Conservation (phyloP, 2,888 invertebrate species). For the Harpalus rubripes region DNA sequence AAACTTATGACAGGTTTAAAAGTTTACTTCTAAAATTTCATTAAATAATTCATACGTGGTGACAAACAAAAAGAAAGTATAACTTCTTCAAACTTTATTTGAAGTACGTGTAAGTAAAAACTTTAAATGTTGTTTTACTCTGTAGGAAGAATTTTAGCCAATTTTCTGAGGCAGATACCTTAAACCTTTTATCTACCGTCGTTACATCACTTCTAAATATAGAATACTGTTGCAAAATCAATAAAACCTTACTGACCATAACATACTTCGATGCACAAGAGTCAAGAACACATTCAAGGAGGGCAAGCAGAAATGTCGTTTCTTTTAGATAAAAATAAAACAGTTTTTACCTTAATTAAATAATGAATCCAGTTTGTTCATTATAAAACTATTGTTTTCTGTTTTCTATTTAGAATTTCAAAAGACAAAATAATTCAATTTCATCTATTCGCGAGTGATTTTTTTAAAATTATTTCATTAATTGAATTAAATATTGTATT, state of each 20-base stretch:
- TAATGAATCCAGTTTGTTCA: no score
- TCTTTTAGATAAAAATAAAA: no score
- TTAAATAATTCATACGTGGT: background rate
- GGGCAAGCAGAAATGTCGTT: background rate
- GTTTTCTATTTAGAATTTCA: no score
- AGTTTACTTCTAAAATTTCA: constrained; percentile 1
- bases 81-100: background rate
- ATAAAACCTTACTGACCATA: background rate
- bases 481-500: no score
- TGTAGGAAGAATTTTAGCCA: background rate
- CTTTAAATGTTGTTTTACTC: background rate
- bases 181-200: background rate
- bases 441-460: no score
- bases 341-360: no score
- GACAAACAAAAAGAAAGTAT: background rate
- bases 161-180: background rate
- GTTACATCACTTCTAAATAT: background rate
- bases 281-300: background rate
- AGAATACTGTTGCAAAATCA: background rate
- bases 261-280: background rate
- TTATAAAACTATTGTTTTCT: no score
- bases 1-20: background rate
- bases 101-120: background rate
- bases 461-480: no score
- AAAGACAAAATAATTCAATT: no score